Conservation (phyloP, 2,113 vertebrate species). For the Chroicocephalus ridibundus region DNA sequence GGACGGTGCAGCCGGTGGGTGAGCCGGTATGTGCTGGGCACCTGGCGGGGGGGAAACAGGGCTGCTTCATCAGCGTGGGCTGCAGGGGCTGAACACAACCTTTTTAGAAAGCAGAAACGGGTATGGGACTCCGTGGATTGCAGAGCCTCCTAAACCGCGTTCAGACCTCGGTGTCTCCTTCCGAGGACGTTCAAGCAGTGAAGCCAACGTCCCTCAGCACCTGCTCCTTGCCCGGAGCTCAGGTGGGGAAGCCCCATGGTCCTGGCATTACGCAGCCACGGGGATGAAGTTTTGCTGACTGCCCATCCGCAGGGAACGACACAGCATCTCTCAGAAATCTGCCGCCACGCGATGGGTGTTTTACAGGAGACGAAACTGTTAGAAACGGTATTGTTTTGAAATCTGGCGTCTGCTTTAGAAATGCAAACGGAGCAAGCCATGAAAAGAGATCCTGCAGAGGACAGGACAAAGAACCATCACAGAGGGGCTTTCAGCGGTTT, state of each 20-base stretch:
- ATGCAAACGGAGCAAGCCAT: not conserved
- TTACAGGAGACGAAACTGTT: not conserved
- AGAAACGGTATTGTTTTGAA: not conserved
- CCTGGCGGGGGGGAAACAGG: accelerated
- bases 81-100: not conserved
- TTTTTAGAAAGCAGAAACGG: not conserved
- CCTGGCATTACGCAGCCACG: not conserved
- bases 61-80: accelerated
- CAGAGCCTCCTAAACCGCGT: not conserved
- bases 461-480: slow-evolving; percentile 18
- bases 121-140: not conserved
- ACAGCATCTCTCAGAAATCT: not conserved
- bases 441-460: slow-evolving; percentile 19
- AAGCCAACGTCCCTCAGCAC: not conserved
- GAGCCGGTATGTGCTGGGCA: not conserved
- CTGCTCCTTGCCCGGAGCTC: not conserved
- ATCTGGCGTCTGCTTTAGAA: slow-evolving; percentile 24
- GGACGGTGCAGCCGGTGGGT: accelerated
- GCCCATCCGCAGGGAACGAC: not conserved
- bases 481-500: not conserved
- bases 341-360: not conserved
- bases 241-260: not conserved
- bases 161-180: not conserved
- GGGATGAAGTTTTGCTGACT: not conserved
- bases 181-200: not conserved